phyloP scores from a whole-genome alignment of 2,113 vertebrate species.

The Isurus oxyrinchus region DNA sequence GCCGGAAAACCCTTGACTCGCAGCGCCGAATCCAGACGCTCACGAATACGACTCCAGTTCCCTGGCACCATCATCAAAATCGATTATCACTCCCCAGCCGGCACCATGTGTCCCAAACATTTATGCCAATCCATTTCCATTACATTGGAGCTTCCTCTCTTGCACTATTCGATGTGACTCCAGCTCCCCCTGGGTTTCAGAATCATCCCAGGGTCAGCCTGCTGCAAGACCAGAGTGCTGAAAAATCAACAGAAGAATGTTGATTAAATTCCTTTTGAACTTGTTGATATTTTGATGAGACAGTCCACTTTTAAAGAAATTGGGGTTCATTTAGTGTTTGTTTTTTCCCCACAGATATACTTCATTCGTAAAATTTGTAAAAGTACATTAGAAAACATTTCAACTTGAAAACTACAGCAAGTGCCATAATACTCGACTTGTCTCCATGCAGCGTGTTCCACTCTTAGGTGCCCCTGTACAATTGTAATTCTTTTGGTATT shows the following conservation, averaged over 20 bases:
- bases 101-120: not conserved
- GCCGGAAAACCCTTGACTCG: not conserved
- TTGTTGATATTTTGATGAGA: not conserved
- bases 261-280: not conserved
- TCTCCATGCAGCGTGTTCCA: too few species aligned
- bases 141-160: not conserved
- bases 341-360: not conserved
- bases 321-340: not conserved
- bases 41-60: not conserved
- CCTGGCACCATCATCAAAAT: too few species aligned
- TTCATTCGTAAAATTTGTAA: too few species aligned
- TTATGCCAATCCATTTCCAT: not conserved
- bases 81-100: not conserved
- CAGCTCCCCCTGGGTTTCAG: not conserved
- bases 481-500: too few species aligned
- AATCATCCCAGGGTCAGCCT: not conserved
- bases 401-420: too few species aligned
- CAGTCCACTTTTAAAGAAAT: not conserved
- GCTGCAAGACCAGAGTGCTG: not conserved
- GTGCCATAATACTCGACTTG: too few species aligned
- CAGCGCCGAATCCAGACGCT: not conserved
- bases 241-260: not conserved
- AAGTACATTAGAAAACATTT: not conserved
- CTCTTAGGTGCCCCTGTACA: too few species aligned
- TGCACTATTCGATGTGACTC: not conserved